Conservation (phyloP, 1,140 invertebrate species). For the Solenopsis fugax region DNA sequence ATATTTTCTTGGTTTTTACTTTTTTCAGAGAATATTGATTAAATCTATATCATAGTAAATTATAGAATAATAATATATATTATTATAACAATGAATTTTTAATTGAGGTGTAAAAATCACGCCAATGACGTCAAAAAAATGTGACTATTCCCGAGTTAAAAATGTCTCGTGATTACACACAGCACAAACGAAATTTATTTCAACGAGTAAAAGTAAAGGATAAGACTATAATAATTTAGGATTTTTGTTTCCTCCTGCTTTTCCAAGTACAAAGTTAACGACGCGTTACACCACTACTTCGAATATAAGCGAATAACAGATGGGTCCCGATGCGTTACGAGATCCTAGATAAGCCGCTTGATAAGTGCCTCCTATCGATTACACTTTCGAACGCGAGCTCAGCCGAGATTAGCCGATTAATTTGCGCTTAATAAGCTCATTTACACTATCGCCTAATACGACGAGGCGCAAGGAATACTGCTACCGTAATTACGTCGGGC, state of each 20-base stretch:
- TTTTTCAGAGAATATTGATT: too few relatives aligned
- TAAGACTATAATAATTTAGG: not conserved
- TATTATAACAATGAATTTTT: too few relatives aligned
- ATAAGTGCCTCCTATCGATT: slow-evolving; percentile 4
- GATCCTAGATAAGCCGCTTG: slow-evolving; percentile 8
- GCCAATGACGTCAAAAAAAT: not conserved
- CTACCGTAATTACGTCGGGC: slow-evolving; percentile 47
- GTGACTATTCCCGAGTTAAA: not conserved
- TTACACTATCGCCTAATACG: slow-evolving; percentile 21
- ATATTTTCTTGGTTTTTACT: too few relatives aligned
- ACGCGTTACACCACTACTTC: not conserved
- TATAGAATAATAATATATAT: too few relatives aligned
- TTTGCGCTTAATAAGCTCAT: slow-evolving; percentile 53
- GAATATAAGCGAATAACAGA: slow-evolving; percentile 6
- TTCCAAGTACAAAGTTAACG: not conserved
- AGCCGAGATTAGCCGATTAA: slow-evolving; percentile 40
- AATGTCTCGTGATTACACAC: not conserved
- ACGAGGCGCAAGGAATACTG: slow-evolving; percentile 25
- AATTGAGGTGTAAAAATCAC: too few relatives aligned
- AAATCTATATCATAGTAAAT: too few relatives aligned
- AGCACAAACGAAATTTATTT: not conserved
- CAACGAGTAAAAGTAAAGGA: not conserved
- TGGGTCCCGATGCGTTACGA: not conserved
- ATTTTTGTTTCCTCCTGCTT: not conserved
- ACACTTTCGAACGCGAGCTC: slow-evolving; percentile 9